Conservation (phyloP, 1,140 invertebrate genomes). For the Neotoxoptera formosana region DNA sequence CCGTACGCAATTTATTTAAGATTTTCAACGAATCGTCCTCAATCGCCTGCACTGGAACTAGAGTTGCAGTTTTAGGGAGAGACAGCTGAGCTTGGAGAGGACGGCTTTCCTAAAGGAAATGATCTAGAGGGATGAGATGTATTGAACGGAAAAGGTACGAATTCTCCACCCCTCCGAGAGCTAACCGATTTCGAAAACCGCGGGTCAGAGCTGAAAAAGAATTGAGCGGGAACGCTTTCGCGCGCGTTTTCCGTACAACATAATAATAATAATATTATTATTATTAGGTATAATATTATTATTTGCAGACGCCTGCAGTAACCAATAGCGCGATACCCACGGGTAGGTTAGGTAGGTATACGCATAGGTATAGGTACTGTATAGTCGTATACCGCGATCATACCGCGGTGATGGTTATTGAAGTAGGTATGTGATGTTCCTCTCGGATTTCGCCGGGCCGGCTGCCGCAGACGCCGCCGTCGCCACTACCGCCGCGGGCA, state of each 20-base stretch:
- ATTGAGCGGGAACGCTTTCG: not conserved
- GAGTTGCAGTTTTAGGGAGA: not conserved
- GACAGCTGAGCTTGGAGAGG: not conserved
- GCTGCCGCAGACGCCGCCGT: not conserved
- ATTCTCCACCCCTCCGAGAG: not conserved
- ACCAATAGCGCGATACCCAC: not conserved
- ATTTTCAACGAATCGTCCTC: not conserved
- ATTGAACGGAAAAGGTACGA: not conserved
- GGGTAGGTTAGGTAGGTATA: too few relatives aligned
- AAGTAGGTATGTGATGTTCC: slow-evolving; percentile 4
- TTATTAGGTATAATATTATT: too few relatives aligned
- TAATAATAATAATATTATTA: too few relatives aligned
- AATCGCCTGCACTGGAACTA: not conserved
- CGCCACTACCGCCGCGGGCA: not conserved
- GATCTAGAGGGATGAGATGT: not conserved
- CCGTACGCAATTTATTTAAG: too few relatives aligned
- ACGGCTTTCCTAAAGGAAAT: not conserved
- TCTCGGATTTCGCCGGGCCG: not conserved
- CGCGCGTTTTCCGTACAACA: not conserved
- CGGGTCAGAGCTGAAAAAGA: not conserved
- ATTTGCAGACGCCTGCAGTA: not conserved
- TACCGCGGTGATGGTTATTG: not conserved
- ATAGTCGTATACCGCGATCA: not conserved
- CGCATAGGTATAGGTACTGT: too few relatives aligned
- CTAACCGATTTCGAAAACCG: not conserved